Conservation (phyloP, 2,113 vertebrate genomes). For the Perognathus longimembris region DNA sequence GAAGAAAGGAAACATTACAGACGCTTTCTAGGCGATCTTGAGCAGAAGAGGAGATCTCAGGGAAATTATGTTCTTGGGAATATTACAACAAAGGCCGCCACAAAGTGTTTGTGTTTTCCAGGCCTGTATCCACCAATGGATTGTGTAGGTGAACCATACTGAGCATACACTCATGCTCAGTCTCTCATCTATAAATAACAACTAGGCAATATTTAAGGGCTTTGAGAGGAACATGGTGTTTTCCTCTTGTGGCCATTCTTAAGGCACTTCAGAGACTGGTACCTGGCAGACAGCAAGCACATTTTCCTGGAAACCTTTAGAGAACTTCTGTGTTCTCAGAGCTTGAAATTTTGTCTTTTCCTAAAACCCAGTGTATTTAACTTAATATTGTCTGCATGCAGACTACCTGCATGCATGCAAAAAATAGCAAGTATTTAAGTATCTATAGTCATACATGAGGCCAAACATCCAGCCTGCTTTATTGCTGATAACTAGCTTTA, state of each 20-base stretch:
- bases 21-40: background rate
- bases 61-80: background rate
- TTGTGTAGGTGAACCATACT: background rate
- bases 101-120: background rate
- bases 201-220: background rate
- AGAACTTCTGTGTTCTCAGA: slow-evolving; percentile 42
- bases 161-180: background rate
- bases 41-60: background rate
- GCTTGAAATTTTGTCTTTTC: slow-evolving; percentile 48
- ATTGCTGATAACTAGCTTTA: background rate
- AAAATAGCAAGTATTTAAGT: too few species aligned
- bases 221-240: background rate
- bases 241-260: slow-evolving; percentile 30
- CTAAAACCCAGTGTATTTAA: slow-evolving; percentile 49
- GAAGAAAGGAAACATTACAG: background rate
- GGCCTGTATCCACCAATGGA: background rate
- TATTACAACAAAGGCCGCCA: slow-evolving; percentile 22
- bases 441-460: background rate
- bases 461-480: background rate
- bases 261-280: slow-evolving; percentile 19
- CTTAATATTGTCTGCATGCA: slow-evolving; percentile 1
- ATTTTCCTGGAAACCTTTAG: slow-evolving; percentile 73
- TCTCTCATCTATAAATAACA: background rate
- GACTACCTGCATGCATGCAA: background rate
- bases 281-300: slow-evolving; percentile 39